These are phyloP conservation scores for Yponomeuta cagnagella DNA, from an alignment of 2,888 invertebrate species.

Conservation along the genomic window DNA sequence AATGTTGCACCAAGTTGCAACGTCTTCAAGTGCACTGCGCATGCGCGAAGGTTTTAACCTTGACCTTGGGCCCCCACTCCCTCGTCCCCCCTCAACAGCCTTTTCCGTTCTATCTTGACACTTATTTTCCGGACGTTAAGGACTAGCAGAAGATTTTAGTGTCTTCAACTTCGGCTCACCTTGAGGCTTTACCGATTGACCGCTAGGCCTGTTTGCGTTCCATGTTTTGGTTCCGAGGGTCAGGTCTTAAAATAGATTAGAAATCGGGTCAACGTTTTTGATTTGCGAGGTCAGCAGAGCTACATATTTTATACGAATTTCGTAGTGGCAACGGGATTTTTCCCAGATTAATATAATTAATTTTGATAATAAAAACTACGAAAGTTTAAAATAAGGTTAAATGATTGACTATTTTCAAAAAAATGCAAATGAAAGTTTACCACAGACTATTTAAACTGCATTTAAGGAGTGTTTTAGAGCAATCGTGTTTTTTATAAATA, in stretches of 20 bases:
- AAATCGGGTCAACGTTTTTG: neutral
- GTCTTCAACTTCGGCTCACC: neutral
- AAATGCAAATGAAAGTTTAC: too few relatives aligned
- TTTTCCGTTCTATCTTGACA: neutral
- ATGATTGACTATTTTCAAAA: too few relatives aligned
- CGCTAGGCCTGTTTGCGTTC: slow-evolving; percentile 18
- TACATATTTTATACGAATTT: neutral
- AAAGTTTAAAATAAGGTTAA: too few relatives aligned
- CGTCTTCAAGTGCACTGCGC: slow-evolving; percentile 41
- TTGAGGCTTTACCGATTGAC: neutral
- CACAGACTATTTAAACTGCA: too few relatives aligned
- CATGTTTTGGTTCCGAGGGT: neutral
- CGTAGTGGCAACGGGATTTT: too few relatives aligned
- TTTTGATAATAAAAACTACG: too few relatives aligned
- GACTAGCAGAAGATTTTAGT: neutral
- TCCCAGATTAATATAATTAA: too few relatives aligned
- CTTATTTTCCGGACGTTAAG: neutral
- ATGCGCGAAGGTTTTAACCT: slow-evolving; percentile 49
- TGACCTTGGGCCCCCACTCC: slow-evolving; percentile 50
- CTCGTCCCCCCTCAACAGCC: slow-evolving; percentile 11
- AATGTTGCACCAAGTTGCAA: slow-evolving; percentile 8
- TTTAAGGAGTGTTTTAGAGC: too few relatives aligned
- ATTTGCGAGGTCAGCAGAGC: neutral
- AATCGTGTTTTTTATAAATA: too few relatives aligned
- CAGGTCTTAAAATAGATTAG: slow-evolving; percentile 1